Evolutionary conservation across 1,140 invertebrate species (phyloP).

Genomic region (Nixonia krombeini): DNA sequence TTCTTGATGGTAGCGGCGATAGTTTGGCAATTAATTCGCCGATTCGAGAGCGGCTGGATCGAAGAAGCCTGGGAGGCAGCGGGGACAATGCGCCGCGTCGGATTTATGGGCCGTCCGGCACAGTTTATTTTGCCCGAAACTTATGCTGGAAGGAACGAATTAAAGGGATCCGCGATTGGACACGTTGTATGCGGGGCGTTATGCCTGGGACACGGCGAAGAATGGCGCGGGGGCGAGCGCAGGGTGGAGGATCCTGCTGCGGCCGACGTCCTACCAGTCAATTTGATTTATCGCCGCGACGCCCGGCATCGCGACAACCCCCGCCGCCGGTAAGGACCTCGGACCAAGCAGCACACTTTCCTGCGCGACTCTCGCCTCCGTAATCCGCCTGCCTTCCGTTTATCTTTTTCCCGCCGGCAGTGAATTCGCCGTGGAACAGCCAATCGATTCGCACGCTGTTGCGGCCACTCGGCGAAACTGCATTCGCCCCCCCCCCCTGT

Average conservation of each 20-base stretch:
- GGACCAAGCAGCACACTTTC: slow-evolving; percentile 30
- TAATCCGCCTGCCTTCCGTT: slow-evolving; percentile 40
- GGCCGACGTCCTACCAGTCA: slow-evolving; percentile 60
- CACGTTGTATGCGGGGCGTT: slow-evolving; percentile 55
- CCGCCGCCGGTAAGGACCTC: too few relatives aligned
- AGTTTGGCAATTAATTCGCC: too few relatives aligned
- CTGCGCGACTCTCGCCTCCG: slow-evolving; percentile 10
- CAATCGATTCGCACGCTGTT: slow-evolving; percentile 27
- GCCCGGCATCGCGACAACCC: slow-evolving; percentile 52
- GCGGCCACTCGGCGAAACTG: slow-evolving; percentile 29
- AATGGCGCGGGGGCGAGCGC: slow-evolving; percentile 17
- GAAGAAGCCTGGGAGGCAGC: too few relatives aligned
- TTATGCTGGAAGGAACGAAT: slow-evolving; percentile 66
- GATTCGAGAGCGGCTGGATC: too few relatives aligned
- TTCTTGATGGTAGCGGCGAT: too few relatives aligned
- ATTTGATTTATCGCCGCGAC: slow-evolving; percentile 63
- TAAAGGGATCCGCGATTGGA: slow-evolving; percentile 68
- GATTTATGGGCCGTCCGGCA: slow-evolving; percentile 60
- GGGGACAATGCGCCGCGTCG: too few relatives aligned
- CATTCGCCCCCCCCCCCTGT: too few relatives aligned
- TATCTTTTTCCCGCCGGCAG: slow-evolving; percentile 33
- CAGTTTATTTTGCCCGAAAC: slow-evolving; percentile 67
- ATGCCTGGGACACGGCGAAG: slow-evolving; percentile 39
- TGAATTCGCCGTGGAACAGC: slow-evolving; percentile 27
- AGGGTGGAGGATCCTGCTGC: slow-evolving; percentile 53